Base-by-base conservation (phyloP, 2,888 invertebrate species). In the Cheilosia scutellata region DNA sequence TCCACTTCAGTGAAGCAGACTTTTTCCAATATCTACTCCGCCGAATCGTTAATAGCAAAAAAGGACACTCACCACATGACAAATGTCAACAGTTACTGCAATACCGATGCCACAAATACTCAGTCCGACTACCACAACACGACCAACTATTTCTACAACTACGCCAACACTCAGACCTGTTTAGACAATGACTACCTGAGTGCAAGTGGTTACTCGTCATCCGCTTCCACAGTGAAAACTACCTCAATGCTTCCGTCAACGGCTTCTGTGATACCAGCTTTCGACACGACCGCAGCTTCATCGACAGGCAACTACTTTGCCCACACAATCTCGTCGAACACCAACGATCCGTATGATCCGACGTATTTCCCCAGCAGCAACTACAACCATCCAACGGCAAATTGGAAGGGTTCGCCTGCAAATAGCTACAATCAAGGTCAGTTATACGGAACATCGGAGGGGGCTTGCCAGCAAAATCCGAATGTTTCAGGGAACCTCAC, bases 401-500 rank as follows among this genome's bases (percentile, higher is more conserved):
- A 76, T 37, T 87, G 88, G 74, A 83, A 77, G 33, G 27, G 33
- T 16, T 9, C 68, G 13, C 13, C 65, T 5, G 40, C 47, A 4
- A 74, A 75, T 44, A 53, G 60, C 13, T 82, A 60, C 33, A 86
- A 58, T 62, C 74, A 78, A 27, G 70, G 65, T 5, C 88, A 74
- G 33, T 33, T 57, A 2, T 79, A 76, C 57, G 72, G 72, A 27
- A n/a, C 76, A 11, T 55, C 68, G 11, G 87, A 82, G 9, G 27
- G 68, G n/a, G 44, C 82, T 4, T 79, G 75, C 27, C 79, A 84
- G 11, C 77, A 76, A 62, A 82, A 63, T 29, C 4, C 83, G 40
- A 76, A 71, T n/a, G 83, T 72, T 31, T 55, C 80, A 1, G 65
- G 84, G 0, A 88, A 88, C 60, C 91, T 95, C 42, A 95, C 96